Evolutionary conservation across 2,113 vertebrate genomes (phyloP).

Genomic region (Sylvietta virens): DNA sequence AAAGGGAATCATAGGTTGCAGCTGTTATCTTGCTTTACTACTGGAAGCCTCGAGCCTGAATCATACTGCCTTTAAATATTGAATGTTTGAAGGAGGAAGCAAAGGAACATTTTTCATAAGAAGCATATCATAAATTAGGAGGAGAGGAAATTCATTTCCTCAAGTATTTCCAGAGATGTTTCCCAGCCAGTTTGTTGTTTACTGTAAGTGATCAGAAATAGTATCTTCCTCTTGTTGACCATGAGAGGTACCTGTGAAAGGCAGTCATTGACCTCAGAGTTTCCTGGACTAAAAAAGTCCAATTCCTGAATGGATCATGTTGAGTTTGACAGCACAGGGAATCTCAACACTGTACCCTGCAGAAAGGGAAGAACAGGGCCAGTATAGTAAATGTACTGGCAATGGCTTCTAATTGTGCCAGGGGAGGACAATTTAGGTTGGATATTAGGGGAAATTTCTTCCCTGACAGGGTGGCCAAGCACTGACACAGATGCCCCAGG

Average conservation of each 20-base stretch:
- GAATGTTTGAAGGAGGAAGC: not conserved
- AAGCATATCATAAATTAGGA: not conserved
- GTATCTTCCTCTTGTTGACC: not conserved
- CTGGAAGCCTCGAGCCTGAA: not conserved
- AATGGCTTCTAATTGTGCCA: not conserved
- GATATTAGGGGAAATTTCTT: not conserved
- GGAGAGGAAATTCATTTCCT: not conserved
- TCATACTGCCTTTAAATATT: not conserved
- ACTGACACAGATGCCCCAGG: not conserved
- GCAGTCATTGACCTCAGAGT: not conserved
- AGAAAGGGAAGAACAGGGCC: not conserved
- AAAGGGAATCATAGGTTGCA: not conserved
- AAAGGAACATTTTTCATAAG: not conserved
- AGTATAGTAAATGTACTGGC: not conserved
- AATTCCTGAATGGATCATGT: fast-evolving
- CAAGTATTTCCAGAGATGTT: not conserved
- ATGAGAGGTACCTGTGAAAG: not conserved
- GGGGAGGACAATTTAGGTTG: not conserved
- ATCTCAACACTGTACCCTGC: not conserved
- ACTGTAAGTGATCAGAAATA: not conserved
- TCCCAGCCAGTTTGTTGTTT: not conserved
- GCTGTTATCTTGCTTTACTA: not conserved
- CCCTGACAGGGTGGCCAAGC: not conserved
- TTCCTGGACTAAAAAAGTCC: not conserved
- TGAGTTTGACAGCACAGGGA: not conserved